phyloP scores from a whole-genome alignment of 2,888 invertebrate species.

The Tyria jacobaeae region DNA sequence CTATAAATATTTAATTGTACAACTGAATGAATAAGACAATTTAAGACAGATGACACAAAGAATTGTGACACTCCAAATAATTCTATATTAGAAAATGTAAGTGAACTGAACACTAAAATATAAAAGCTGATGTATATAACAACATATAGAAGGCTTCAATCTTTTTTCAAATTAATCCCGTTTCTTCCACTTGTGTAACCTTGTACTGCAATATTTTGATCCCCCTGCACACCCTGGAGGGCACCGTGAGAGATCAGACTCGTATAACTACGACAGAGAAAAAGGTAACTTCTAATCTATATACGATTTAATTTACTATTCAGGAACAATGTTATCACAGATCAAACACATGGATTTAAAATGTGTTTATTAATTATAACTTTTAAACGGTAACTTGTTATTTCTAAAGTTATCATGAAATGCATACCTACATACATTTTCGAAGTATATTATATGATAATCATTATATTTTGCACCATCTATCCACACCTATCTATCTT shows the following conservation, averaged over 20 bases:
- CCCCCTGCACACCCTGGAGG: slow-evolving; percentile 78
- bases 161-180: not conserved
- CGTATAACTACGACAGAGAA: slow-evolving; percentile 90
- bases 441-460: slow-evolving; percentile 14
- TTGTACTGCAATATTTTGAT: slow-evolving; percentile 69
- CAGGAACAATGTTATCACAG: not conserved
- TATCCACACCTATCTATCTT: too few species aligned
- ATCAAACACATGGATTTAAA: not conserved
- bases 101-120: not conserved
- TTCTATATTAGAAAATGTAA: not conserved
- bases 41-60: not conserved
- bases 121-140: not conserved
- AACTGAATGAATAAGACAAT: not conserved
- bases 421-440: slow-evolving; percentile 6
- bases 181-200: slow-evolving; percentile 55
- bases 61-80: not conserved
- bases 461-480: slow-evolving; percentile 33
- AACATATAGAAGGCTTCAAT: not conserved
- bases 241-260: slow-evolving; percentile 80
- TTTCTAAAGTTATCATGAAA: not conserved
- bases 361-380: not conserved
- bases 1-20: not conserved
- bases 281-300: slow-evolving; percentile 89
- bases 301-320: not conserved
- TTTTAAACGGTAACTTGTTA: too few species aligned